Evolutionary conservation across 2,797 vertebrate species (phyloP).

Genomic region (Ptychadena robeensis): DNA sequence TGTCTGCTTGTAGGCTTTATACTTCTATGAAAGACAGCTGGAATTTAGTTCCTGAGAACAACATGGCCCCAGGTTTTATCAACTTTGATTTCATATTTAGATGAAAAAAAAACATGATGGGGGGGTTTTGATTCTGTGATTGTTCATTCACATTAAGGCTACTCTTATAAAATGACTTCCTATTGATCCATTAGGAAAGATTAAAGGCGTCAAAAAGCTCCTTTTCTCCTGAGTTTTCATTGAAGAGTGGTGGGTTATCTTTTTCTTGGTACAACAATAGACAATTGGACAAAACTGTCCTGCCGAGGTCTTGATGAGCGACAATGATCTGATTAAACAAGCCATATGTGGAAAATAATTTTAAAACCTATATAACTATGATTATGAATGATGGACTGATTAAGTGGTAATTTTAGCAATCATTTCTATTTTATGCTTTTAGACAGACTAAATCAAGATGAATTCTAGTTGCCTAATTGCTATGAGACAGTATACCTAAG

Average conservation of each 20-base stretch:
- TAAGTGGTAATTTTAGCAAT: background rate
- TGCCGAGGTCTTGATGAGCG: background rate
- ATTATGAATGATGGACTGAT: background rate
- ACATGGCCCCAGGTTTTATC: too few species aligned
- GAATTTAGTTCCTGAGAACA: background rate
- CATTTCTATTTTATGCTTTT: background rate
- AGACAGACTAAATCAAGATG: background rate
- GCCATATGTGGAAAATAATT: background rate
- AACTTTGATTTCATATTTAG: background rate
- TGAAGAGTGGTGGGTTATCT: background rate
- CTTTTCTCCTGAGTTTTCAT: background rate
- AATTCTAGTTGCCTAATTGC: too few species aligned
- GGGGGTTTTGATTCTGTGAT: background rate
- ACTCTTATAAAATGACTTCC: background rate
- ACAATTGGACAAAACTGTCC: background rate
- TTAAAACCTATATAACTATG: background rate
- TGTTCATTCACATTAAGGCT: background rate
- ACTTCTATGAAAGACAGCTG: background rate
- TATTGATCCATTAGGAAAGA: background rate
- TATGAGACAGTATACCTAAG: too few species aligned
- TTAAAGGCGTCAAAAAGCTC: background rate
- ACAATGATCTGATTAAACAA: background rate
- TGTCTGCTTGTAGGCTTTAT: too few species aligned
- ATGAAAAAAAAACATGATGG: background rate
- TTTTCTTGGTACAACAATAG: background rate